Conservation (phyloP, 2,797 vertebrate genomes). For the Thalassophryne amazonica region DNA sequence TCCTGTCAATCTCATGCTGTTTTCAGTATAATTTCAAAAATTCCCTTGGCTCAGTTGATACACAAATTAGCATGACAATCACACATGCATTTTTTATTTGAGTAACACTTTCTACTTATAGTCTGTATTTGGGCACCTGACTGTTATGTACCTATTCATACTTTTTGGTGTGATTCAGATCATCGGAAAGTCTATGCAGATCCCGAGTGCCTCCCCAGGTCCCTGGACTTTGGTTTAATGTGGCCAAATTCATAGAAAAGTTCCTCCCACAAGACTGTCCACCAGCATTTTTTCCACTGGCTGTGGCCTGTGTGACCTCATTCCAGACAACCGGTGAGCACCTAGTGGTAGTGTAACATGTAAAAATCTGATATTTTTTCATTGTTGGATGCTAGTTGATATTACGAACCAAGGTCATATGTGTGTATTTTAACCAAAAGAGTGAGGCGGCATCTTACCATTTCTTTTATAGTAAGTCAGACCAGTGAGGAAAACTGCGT, state of each 20-base stretch:
- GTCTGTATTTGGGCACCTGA: background rate
- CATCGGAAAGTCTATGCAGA: constrained; percentile 95
- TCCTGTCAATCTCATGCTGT: too few relatives aligned
- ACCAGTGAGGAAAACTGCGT: too few relatives aligned
- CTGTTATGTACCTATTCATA: background rate
- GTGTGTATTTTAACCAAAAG: too few relatives aligned
- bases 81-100: too few relatives aligned
- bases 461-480: too few relatives aligned
- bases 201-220: constrained; percentile 94
- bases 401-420: too few relatives aligned
- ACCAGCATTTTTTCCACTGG: constrained; percentile 90
- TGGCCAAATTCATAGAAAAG: constrained; percentile 93
- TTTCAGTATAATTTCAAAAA: too few relatives aligned
- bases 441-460: too few relatives aligned
- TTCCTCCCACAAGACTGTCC: constrained; percentile 94
- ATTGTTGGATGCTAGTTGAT: background rate
- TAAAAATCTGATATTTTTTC: background rate
- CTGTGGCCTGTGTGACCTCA: constrained; percentile 92
- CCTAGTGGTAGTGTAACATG: background rate
- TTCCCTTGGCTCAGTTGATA: too few relatives aligned
- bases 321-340: constrained; percentile 89
- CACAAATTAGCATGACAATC: too few relatives aligned
- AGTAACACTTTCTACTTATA: too few relatives aligned
- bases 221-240: constrained; percentile 93
- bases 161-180: constrained; percentile 76